Evolutionary conservation across 2,888 invertebrate species (phyloP).

Genomic region (Monopis laevigella): DNA sequence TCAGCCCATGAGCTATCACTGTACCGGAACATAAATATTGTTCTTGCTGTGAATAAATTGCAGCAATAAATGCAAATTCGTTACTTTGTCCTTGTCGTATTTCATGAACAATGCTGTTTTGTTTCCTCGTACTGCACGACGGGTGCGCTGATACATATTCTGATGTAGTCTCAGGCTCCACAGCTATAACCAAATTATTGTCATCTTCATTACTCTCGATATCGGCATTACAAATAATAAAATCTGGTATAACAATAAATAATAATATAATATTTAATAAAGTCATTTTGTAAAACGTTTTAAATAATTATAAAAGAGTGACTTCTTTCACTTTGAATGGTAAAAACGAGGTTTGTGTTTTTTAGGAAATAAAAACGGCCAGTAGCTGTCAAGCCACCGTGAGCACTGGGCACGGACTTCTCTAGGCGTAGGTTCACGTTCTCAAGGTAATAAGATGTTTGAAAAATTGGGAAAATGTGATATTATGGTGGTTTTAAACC

Average conservation of each 20-base stretch:
- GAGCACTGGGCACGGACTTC: too few species aligned
- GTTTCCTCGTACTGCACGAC: slow-evolving; percentile 32
- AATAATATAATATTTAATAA: slow-evolving; percentile 20
- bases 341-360: too few species aligned
- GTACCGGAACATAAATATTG: slow-evolving; percentile 49
- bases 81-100: slow-evolving; percentile 31
- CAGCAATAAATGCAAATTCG: slow-evolving; percentile 51
- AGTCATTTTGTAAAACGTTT: too few species aligned
- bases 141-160: neutral
- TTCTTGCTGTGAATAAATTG: slow-evolving; percentile 45
- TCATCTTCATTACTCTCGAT: slow-evolving; percentile 34
- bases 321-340: too few species aligned
- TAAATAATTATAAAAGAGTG: too few species aligned
- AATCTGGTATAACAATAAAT: slow-evolving; percentile 27
- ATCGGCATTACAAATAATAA: slow-evolving; percentile 32
- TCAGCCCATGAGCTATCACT: slow-evolving; percentile 42
- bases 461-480: too few species aligned
- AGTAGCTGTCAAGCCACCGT: too few species aligned
- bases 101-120: slow-evolving; percentile 44
- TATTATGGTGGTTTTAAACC: too few species aligned
- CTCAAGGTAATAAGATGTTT: too few species aligned
- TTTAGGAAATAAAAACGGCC: too few species aligned
- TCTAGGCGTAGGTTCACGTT: too few species aligned
- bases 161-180: slow-evolving; percentile 28
- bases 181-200: slow-evolving; percentile 41